Evolutionary conservation across 2,113 vertebrate species (phyloP).

Genomic region (Anoplopoma fimbria): DNA sequence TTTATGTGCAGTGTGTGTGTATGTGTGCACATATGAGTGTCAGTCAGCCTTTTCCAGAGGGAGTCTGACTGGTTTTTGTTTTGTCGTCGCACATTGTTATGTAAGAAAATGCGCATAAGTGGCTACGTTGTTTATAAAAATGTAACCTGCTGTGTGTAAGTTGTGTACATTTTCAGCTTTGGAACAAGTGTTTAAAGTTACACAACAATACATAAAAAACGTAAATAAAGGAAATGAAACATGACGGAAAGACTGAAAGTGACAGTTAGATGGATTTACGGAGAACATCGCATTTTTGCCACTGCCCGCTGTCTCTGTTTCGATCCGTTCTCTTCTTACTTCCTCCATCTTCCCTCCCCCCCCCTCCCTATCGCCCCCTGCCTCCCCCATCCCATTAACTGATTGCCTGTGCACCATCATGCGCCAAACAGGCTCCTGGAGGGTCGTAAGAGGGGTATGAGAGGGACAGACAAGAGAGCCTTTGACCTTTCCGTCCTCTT

Average conservation of each 20-base stretch:
- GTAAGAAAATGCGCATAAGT: neutral
- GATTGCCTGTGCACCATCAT: conserved; percentile 70
- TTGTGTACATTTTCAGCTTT: too few relatives aligned
- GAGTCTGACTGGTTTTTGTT: conserved; percentile 14
- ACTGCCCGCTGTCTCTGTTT: conserved; percentile 25
- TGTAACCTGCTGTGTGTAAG: neutral
- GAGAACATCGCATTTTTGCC: conserved; percentile 14
- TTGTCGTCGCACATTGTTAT: neutral
- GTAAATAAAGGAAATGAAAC: neutral
- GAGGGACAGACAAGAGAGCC: conserved; percentile 38
- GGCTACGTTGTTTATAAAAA: neutral
- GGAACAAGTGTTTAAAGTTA: neutral
- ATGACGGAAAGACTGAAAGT: conserved; percentile 8
- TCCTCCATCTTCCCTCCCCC: too few relatives aligned
- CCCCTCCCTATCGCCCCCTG: conserved; percentile 2
- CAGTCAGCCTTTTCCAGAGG: conserved; percentile 33
- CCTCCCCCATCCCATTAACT: conserved; percentile 70
- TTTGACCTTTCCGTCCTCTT: conserved; percentile 60
- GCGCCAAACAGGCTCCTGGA: conserved; percentile 18
- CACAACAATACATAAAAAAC: neutral
- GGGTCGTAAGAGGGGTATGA: conserved; percentile 38
- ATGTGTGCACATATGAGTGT: neutral
- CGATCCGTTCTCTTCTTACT: conserved; percentile 6
- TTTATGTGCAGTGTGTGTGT: conserved; percentile 11
- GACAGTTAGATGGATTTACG: conserved; percentile 34